Evolutionary conservation across 2,113 vertebrate species (phyloP).

Genomic region (Pollachius pollachius): DNA sequence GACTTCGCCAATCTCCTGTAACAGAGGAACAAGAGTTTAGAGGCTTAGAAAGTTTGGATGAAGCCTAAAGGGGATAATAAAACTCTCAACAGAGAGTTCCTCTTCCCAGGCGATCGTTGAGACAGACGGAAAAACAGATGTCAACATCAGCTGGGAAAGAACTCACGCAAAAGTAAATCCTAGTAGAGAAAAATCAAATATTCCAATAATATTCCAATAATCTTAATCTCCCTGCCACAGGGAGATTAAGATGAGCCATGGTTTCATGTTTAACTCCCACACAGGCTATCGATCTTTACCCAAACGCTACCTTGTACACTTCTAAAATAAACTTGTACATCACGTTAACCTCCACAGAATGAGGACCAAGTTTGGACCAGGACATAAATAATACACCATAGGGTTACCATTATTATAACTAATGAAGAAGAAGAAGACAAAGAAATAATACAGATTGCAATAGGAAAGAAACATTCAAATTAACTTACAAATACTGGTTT

Average conservation of each 20-base stretch:
- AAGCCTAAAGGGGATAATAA: constrained; percentile 11
- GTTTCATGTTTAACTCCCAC: neutral
- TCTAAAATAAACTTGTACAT: neutral
- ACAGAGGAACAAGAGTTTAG: constrained; percentile 10
- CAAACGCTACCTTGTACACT: neutral
- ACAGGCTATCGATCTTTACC: neutral
- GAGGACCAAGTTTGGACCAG: neutral
- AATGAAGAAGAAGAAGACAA: too few relatives aligned
- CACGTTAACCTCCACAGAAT: neutral
- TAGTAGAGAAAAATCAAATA: neutral
- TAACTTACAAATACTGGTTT: constrained; percentile 91
- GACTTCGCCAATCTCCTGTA: constrained; percentile 94
- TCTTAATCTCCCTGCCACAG: constrained; percentile 9
- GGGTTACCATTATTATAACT: too few relatives aligned
- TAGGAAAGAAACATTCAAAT: too few relatives aligned
- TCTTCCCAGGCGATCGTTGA: constrained; percentile 35
- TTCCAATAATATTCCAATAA: constrained; percentile 8
- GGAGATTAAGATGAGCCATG: neutral
- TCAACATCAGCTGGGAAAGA: constrained; percentile 40
- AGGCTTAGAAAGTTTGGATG: too few relatives aligned
- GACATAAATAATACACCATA: too few relatives aligned
- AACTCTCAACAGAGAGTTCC: constrained; percentile 20
- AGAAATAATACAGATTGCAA: too few relatives aligned
- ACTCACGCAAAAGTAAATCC: constrained; percentile 26
- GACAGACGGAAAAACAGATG: constrained; percentile 20